Base-by-base conservation (phyloP, 64 coral and sea anemone species). In the Astreopora myriophthalma region DNA sequence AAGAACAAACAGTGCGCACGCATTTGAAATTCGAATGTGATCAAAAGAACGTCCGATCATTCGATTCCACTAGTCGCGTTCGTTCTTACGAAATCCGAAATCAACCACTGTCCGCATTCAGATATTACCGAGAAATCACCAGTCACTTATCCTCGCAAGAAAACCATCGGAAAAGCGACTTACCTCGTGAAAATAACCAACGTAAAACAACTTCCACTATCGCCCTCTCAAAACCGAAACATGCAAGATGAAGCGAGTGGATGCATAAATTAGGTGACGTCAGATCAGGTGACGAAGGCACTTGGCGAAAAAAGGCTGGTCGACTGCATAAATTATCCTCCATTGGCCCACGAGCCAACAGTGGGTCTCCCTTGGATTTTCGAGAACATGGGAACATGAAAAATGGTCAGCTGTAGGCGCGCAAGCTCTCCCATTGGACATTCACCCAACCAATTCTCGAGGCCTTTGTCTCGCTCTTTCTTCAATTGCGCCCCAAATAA, bases 11-110 rank as follows among this genome's bases (percentile, higher is more conserved):
- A 37, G 58, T 25, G 26, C 79, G 31, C 65, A 83, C 52, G 55
- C 61, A 57, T 37, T 37, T 31, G 31, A 3, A 73, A 58, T 75
- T 83, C 79, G 79, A 64, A 35, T 57, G 79, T 83, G 79, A 83
- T 65, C 79, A 83, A 83, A 83, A 83, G 79, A 64, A 83, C 79
- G 79, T 62, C 79, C 55, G 79, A 83, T 83, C 79, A 83, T 17
- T 40, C 70, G 16, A 83, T 36, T 83, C 57, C 20, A 58, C 34
- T 80, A 13, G 30, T 58, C 33, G 32, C 33, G 57, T 83, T 78
- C 75, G 75, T 78, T 27, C 1, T 24, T 83, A 7, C 2, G 22
- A 25, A 25, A 2, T n/a, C 22, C 57, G 8, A 58, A 83, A 62
- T 36, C 33, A 34, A 55, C 32, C 55, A 7, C 79, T 12, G 58